A percentile compares a stretch with the other conserved stretches of the same genome.
Evolutionary conservation across 2,113 vertebrate genomes (phyloP).

Genomic region (Dipodomys ordii): DNA sequence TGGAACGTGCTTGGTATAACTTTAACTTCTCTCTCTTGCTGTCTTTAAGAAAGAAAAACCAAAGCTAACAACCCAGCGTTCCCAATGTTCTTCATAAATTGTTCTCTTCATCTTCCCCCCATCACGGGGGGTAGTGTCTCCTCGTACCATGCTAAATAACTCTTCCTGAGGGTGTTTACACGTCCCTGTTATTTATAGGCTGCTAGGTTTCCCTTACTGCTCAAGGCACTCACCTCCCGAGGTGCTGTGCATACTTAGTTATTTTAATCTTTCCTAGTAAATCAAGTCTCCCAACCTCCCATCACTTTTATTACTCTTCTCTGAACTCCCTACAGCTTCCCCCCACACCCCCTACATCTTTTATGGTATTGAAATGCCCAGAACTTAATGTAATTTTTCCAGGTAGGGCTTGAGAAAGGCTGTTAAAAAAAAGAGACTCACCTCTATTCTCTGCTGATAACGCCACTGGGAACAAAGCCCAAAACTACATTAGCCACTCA

Average conservation of each 20-base stretch:
- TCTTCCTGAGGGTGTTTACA: slow-evolving; percentile 59
- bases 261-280: slow-evolving; percentile 81
- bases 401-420: slow-evolving; percentile 64
- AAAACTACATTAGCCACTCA: slow-evolving; percentile 66
- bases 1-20: background rate
- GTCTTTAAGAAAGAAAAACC: background rate
- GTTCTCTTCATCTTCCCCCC: slow-evolving; percentile 30
- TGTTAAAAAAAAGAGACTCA: slow-evolving; percentile 45
- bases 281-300: slow-evolving; percentile 73
- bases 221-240: slow-evolving; percentile 64
- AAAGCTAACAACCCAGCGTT: background rate
- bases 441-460: slow-evolving; percentile 57
- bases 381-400: slow-evolving; percentile 73
- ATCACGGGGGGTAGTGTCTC: slow-evolving; percentile 61
- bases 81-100: slow-evolving; percentile 35
- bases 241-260: slow-evolving; percentile 69
- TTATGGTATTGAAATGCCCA: slow-evolving; percentile 67
- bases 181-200: slow-evolving; percentile 73
- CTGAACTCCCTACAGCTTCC: slow-evolving; percentile 70
- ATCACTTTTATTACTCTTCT: slow-evolving; percentile 77
- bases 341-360: slow-evolving; percentile 42
- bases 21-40: background rate
- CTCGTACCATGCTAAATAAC: slow-evolving; percentile 61
- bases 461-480: slow-evolving; percentile 74
- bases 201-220: slow-evolving; percentile 60